phyloP scores from a whole-genome alignment of 2,113 vertebrate species.

The Axis porcinus region DNA sequence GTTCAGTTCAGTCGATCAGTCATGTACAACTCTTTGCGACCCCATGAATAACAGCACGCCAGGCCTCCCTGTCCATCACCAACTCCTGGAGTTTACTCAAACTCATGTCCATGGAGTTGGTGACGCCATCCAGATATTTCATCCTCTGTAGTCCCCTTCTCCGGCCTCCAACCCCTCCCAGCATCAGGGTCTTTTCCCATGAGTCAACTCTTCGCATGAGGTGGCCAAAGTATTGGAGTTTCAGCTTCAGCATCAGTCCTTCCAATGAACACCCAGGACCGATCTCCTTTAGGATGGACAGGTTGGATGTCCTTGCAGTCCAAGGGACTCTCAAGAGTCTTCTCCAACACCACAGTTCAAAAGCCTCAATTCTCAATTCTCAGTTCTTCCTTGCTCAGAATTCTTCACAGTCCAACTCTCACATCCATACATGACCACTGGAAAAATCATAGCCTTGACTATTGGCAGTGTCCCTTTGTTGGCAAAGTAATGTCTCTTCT shows the following conservation, averaged over 20 bases:
- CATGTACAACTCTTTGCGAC: background rate
- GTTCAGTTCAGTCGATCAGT: background rate
- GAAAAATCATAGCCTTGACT: background rate
- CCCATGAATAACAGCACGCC: background rate
- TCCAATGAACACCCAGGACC: background rate
- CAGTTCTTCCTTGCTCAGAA: background rate
- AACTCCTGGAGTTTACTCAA: background rate
- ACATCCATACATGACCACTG: background rate
- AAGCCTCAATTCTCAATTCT: background rate
- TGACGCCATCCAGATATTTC: background rate
- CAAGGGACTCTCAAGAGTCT: background rate
- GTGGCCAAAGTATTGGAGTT: background rate
- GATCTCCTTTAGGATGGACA: background rate
- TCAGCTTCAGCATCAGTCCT: background rate
- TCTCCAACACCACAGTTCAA: background rate
- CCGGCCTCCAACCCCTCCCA: too few species aligned
- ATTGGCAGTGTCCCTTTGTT: background rate
- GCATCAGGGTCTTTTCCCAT: background rate
- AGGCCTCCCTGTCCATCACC: background rate
- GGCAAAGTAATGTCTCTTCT: background rate
- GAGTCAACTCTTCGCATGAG: background rate
- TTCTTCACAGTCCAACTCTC: background rate
- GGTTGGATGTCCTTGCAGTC: background rate
- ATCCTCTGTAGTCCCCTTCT: background rate
- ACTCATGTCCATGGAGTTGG: background rate